Conservation (phyloP, 2,797 vertebrate genomes). For the Eremophila alpestris region DNA sequence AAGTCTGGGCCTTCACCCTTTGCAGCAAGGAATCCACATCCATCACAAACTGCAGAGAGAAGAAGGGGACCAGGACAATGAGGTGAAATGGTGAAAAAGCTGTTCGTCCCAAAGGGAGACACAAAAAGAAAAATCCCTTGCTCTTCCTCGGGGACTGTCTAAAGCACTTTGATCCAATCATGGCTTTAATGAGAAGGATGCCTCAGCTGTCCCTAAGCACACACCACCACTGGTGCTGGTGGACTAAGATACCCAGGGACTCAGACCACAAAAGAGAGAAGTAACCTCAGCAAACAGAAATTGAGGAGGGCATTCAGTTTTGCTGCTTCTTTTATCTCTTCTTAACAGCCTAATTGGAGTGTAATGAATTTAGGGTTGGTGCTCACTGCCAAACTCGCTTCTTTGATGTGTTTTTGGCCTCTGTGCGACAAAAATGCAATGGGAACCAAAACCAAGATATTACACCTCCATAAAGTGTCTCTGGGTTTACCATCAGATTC, state of each 20-base stretch:
- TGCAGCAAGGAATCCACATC: not conserved
- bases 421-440: conserved; percentile 44
- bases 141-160: not conserved
- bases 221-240: not conserved
- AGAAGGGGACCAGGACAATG: not conserved
- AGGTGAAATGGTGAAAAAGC: not conserved
- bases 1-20: not conserved
- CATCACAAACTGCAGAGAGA: not conserved
- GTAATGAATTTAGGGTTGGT: conserved; percentile 61
- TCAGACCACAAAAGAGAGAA: conserved; percentile 53
- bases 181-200: conserved; percentile 6
- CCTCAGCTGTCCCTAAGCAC: not conserved
- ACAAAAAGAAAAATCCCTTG: not conserved
- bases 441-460: conserved; percentile 64
- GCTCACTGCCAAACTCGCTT: not conserved
- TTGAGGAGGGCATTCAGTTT: conserved; percentile 42
- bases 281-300: conserved; percentile 40
- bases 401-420: conserved; percentile 72
- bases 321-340: conserved; percentile 67
- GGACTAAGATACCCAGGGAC: not conserved
- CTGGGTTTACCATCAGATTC: conserved; percentile 72
- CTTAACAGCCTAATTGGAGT: conserved; percentile 59
- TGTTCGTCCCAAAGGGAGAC: not conserved
- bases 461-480: conserved; percentile 73
- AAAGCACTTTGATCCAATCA: not conserved